phyloP scores from a whole-genome alignment of 2,888 invertebrate genomes.

The Hipparchia sbordonii region DNA sequence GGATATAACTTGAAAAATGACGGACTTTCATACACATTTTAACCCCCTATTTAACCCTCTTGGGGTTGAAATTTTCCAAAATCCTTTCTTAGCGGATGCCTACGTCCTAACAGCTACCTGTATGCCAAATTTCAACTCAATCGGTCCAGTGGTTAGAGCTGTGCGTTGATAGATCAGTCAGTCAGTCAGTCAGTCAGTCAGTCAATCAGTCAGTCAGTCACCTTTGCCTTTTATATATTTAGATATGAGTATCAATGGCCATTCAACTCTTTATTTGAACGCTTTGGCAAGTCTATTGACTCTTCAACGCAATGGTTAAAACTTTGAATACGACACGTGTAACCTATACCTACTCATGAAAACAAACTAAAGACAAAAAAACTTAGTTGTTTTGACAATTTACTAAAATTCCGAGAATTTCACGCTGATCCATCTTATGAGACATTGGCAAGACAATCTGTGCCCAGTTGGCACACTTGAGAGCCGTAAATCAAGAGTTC shows the following conservation, averaged over 20 bases:
- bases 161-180: too few relatives aligned
- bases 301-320: constrained; percentile 13
- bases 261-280: constrained; percentile 37
- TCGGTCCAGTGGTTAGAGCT: too few relatives aligned
- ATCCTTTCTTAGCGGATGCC: too few relatives aligned
- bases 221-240: too few relatives aligned
- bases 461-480: not conserved
- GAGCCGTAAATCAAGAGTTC: not conserved
- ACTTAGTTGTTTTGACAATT: not conserved
- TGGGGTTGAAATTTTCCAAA: too few relatives aligned
- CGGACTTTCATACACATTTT: too few relatives aligned
- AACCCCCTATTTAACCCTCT: too few relatives aligned
- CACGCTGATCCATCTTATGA: not conserved
- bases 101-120: too few relatives aligned
- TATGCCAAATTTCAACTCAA: too few relatives aligned
- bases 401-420: not conserved
- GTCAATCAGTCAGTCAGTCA: too few relatives aligned
- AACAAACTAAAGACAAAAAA: not conserved
- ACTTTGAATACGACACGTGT: constrained; percentile 8
- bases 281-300: constrained; percentile 27
- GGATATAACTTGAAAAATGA: too few relatives aligned
- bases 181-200: too few relatives aligned
- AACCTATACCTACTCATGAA: not conserved
- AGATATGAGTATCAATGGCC: constrained; percentile 37
- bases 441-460: not conserved